Evolutionary conservation across 2,113 vertebrate species (phyloP), one percentile per base, ranked within the genome.

Genomic region (Chauna torquata): DNA sequence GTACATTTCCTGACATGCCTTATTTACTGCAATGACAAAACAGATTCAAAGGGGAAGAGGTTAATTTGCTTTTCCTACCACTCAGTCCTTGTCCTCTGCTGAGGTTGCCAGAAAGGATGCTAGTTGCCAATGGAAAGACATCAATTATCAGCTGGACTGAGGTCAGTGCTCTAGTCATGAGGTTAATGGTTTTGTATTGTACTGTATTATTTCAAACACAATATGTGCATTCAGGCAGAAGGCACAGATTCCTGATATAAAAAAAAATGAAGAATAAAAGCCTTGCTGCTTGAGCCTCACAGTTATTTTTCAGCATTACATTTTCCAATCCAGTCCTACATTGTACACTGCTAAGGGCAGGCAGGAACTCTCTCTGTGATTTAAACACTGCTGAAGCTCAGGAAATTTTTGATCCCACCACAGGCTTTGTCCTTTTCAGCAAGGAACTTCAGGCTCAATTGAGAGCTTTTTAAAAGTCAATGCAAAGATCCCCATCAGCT

Each of bases 51-150:
- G 91, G 86, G 88, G 90, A 96, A 95, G 84, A 96, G 94, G 95
- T 97, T 96, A 96, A 96, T 97, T 94, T 94, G 94, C 81, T 94
- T 96, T 96, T 96, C 94, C 78, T 28, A 96, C 88, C 66, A 72
- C 86, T 94, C 70, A 95, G 84, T 85, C 86, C 74, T 94, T 80
- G 83, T 95, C 38, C 66, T 89, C 66, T 82, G 81, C 88, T 87
- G 66, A 92, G 74, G 78, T 6, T 95, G 94, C 91, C 97, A 97
- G 89, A 84, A 45, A 94, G 88, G 92, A 95, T 95, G 94, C 86
- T 92, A 65, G 87, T 16, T 96, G 91, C 92, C 94, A 91, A 95
- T 95, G 93, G 89, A 96, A 96, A 96, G 94, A 82, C 95, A 97
- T 97, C 78, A 91, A 97, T 97, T 96, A 93, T 95, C 85, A 94